These are phyloP conservation scores for Archocentrus centrarchus DNA, from an alignment of 2,113 vertebrate genomes.

Conservation along the genomic window DNA sequence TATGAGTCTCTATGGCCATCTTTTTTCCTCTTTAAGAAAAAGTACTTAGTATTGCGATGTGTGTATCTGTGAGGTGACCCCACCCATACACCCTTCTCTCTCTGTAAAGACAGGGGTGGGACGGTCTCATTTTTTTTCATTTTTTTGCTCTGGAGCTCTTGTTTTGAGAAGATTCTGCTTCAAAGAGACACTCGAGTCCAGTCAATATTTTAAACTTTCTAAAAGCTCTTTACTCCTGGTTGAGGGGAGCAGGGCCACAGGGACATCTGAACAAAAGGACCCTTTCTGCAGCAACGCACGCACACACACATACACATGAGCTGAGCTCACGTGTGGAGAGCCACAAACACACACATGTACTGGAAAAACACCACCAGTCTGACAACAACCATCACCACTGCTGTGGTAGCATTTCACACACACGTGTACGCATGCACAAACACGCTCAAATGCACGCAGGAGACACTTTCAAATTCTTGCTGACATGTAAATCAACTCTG, in stretches of 20 bases:
- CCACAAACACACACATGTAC: slow-evolving; percentile 36
- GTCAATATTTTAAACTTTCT: slow-evolving; percentile 46
- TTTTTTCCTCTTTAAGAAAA: background rate
- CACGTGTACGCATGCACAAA: background rate
- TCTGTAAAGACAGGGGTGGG: slow-evolving; percentile 5
- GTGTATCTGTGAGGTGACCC: slow-evolving; percentile 16
- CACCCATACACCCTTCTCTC: background rate
- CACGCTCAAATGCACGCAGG: background rate
- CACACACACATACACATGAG: background rate
- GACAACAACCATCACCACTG: slow-evolving; percentile 29
- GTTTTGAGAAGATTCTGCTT: slow-evolving; percentile 55
- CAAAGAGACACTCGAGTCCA: slow-evolving; percentile 29
- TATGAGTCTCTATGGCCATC: background rate
- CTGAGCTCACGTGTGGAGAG: slow-evolving; percentile 63
- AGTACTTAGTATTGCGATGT: background rate
- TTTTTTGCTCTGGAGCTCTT: background rate
- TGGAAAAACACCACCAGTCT: slow-evolving; percentile 60
- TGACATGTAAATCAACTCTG: slow-evolving; percentile 52
- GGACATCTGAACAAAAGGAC: slow-evolving; percentile 63
- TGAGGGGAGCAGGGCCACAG: slow-evolving; percentile 18
- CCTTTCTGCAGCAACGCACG: slow-evolving; percentile 26
- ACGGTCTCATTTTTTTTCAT: background rate
- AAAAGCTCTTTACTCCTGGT: slow-evolving; percentile 56
- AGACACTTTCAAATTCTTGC: slow-evolving; percentile 35
- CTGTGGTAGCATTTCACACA: background rate